Evolutionary conservation across 2,888 invertebrate species (phyloP), one percentile per base, ranked within the genome.

Genomic region (Papilio demoleus): DNA sequence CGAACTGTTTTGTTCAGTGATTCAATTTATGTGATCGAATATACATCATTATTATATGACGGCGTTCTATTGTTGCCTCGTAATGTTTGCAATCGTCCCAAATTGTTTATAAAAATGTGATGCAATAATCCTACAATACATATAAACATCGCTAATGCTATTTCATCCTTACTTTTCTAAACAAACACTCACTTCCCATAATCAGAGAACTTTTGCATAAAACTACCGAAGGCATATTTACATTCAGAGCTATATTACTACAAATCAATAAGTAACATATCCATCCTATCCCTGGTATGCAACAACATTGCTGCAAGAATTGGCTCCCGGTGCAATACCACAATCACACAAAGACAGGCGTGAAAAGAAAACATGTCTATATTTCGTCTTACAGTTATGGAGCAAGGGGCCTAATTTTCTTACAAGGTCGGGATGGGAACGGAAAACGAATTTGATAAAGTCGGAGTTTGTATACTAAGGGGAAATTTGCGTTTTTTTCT

Each of bases 51-150:
- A 31, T n/a, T 56, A 14, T 27, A 40, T 60, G 60, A 61, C 24
- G 14, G 40, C 50, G 40, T 5, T 50, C 67, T 50, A 67, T 67
- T 67, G 67, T 67, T 60, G 17, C 27, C 14, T 19, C 5, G 27
- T 22, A 27, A 66, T 60, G 50, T 59, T 59, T 66, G 47, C 59
- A 66, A 60, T 47, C 59, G 36, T 34, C 56, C 40, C 24, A 47
- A 67, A 61, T 19, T 67, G 67, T 61, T 67, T 67, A 53, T 31
- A 36, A 19, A 47, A 50, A 61, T 61, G 60, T 67, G 59, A 66
- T 50, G 60, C 24, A 66, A 67, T 40, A n/a, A 24, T 31, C 53
- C 53, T 31, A 17, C 36, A 50, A 50, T 19, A 65, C 45, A 27
- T 58, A 14, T 45, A 65, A 64, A 64, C 64, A 56, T 53, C n/a